Evolutionary conservation across 2,797 vertebrate species (phyloP).

Genomic region (Todus mexicanus): DNA sequence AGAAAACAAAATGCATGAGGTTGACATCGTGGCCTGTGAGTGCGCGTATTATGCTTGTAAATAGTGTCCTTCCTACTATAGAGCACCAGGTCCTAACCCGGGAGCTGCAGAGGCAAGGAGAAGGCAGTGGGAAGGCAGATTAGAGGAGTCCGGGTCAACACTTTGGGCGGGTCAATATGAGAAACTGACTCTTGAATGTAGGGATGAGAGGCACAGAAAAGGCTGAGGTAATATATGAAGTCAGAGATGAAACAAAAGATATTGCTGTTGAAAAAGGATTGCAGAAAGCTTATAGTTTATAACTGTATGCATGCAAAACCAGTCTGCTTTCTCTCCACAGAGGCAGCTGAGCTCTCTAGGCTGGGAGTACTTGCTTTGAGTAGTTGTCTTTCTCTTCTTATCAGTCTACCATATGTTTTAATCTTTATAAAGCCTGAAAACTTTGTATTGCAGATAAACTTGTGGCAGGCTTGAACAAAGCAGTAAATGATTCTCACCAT

Average conservation of each 20-base stretch:
- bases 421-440: neutral
- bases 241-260: neutral
- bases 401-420: neutral
- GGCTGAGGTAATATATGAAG: neutral
- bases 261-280: neutral
- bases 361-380: neutral
- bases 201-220: neutral
- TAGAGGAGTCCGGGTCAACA: neutral
- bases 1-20: neutral
- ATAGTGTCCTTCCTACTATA: neutral
- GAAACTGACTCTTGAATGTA: neutral
- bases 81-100: neutral
- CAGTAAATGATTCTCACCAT: neutral
- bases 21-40: fast-evolving
- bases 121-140: neutral
- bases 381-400: neutral
- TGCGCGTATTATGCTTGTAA: fast-evolving
- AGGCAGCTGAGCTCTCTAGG: neutral
- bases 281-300: neutral
- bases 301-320: neutral
- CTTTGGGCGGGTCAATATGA: neutral
- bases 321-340: neutral
- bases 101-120: neutral
- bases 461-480: neutral
- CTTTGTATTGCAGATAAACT: neutral